Evolutionary conservation across 2,113 vertebrate species (phyloP).

Genomic region (Pseudorectes ferrugineus): DNA sequence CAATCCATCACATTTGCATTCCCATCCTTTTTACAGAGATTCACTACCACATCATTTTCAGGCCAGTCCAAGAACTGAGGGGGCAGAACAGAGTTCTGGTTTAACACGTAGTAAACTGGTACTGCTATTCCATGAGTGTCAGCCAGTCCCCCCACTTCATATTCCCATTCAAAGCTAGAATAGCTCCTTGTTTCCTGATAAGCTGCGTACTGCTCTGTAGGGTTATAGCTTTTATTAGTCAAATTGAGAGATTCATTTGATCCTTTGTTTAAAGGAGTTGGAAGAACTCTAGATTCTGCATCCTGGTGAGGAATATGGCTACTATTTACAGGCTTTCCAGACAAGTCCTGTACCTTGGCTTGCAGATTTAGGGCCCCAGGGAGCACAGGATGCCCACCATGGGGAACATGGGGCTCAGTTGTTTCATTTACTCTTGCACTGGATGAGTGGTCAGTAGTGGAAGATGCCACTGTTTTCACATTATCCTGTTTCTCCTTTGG

Average conservation of each 20-base stretch:
- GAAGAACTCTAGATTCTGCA: neutral
- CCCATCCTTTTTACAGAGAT: constrained; percentile 74
- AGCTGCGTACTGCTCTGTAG: neutral
- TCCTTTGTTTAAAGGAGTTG: neutral
- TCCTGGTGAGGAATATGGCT: neutral
- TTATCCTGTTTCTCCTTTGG: constrained; percentile 51
- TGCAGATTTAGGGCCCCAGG: neutral
- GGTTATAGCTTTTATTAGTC: neutral
- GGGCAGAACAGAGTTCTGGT: constrained; percentile 52
- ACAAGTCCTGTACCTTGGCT: constrained; percentile 27
- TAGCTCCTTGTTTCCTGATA: constrained; percentile 58
- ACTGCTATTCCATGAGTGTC: constrained; percentile 6
- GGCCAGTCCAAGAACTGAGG: constrained; percentile 48
- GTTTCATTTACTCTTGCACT: neutral
- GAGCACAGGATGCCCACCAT: neutral
- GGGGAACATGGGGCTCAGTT: neutral
- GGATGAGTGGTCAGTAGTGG: neutral
- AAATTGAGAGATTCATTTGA: constrained; percentile 40
- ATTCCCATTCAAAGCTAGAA: constrained; percentile 67
- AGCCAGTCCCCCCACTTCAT: constrained; percentile 31
- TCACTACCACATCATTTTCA: constrained; percentile 58
- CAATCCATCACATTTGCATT: constrained; percentile 67
- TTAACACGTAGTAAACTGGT: constrained; percentile 57
- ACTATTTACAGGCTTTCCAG: constrained; percentile 22
- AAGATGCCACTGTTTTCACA: neutral